Conservation (phyloP, 1,140 invertebrate species). For the Eriocheir sinensis region DNA sequence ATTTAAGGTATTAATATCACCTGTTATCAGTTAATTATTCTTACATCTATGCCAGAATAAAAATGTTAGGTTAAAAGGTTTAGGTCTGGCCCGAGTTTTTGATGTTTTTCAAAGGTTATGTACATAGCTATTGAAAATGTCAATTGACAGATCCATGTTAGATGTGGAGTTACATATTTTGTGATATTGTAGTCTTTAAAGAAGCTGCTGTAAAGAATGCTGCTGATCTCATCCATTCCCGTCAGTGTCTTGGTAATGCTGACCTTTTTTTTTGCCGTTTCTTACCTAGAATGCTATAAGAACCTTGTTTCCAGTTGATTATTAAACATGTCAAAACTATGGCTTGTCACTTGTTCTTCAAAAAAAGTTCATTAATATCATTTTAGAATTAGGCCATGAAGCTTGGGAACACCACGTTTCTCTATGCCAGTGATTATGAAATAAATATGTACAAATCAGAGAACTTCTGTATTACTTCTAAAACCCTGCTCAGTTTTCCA, state of each 20-base stretch:
- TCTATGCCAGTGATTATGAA: constrained; percentile 4
- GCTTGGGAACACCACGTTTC: constrained; percentile 13
- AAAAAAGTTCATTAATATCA: constrained; percentile 5
- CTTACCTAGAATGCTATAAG: background rate
- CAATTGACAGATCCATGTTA: background rate
- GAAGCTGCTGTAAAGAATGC: constrained; percentile 24
- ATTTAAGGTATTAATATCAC: background rate
- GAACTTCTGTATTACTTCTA: no score
- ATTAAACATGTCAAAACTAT: background rate
- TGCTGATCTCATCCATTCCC: background rate
- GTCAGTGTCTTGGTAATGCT: background rate
- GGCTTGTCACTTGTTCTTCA: background rate
- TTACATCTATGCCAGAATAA: background rate
- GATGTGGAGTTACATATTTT: constrained; percentile 24
- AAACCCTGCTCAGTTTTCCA: no score
- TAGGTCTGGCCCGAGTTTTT: background rate
- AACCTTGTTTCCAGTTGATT: background rate
- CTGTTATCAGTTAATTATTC: background rate
- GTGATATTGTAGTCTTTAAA: constrained; percentile 26
- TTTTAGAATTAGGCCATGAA: constrained; percentile 2
- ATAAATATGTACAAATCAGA: background rate
- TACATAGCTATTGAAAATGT: background rate
- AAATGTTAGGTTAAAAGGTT: no score
- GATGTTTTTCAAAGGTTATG: background rate
- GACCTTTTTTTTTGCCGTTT: background rate